A percentile compares a stretch with the other conserved stretches of the same genome.
phyloP scores from a whole-genome alignment of 92 coral and sea anemone genomes.

The Epizoanthus scotinus region DNA sequence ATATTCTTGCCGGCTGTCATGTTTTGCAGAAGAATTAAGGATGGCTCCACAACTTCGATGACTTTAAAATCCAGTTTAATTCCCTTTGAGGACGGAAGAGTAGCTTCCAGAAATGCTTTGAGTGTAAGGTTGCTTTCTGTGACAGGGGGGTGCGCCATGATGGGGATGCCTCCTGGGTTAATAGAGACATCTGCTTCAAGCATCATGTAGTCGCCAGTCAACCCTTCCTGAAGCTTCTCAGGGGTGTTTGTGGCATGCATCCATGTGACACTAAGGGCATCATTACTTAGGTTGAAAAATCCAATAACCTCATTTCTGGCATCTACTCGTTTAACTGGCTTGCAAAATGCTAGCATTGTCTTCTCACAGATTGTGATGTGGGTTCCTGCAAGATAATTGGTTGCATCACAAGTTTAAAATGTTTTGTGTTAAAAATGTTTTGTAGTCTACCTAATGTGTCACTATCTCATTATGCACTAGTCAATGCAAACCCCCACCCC shows the following conservation, averaged over 20 bases:
- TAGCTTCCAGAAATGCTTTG: constrained; percentile 57
- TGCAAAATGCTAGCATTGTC: constrained; percentile 12
- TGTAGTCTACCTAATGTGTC: too few relatives aligned
- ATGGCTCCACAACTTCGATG: constrained; percentile 72
- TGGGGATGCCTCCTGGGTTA: constrained; percentile 64
- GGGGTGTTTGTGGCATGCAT: constrained; percentile 86
- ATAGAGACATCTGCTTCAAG: constrained; percentile 87
- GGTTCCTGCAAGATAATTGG: not conserved
- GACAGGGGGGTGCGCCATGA: constrained; percentile 96
- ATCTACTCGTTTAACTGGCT: constrained; percentile 7
- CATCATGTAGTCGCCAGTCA: constrained; percentile 71
- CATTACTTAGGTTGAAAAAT: constrained; percentile 62
- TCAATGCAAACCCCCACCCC: too few relatives aligned
- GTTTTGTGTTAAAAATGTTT: too few relatives aligned
- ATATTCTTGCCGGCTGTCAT: constrained; percentile 35
- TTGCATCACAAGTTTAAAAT: too few relatives aligned
- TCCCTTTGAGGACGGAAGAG: constrained; percentile 72
- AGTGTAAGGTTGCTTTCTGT: constrained; percentile 84
- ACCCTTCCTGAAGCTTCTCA: constrained; percentile 55
- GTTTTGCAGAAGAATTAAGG: constrained; percentile 58
- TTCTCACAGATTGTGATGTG: not conserved
- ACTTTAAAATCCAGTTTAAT: constrained; percentile 84
- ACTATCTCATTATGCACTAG: too few relatives aligned
- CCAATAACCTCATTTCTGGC: constrained; percentile 26
- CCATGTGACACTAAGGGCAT: constrained; percentile 82